Base-by-base conservation (phyloP, 2,888 invertebrate species). In the Heliconius cydno region DNA sequence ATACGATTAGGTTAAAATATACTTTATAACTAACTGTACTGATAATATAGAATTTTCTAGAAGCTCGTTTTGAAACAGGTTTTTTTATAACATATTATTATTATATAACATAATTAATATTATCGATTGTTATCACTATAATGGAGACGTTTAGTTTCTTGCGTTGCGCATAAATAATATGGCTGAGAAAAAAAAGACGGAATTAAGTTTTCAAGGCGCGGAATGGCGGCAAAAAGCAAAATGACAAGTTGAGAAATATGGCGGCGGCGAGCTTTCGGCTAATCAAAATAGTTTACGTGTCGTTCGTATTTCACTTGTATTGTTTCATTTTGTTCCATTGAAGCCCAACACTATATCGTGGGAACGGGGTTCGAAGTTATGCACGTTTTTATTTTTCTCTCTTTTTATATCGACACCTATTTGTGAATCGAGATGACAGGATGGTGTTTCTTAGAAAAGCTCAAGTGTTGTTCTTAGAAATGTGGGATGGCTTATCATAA, bases 211-310 rank as follows among this genome's bases (percentile, higher is more conserved):
- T 94, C 91, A 92, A 91, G 89, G 89, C 90, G 88, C 87, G 91
- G 92, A 89, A 91, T 90, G 85, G 85, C 85, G 85, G 89, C 92
- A 94, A 94, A 94, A 94, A 94, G 86, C 88, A 86, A 88, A 86
- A 88, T 92, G 94, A 93, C 94, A 94, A 88, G 88, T 93, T 92
- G 93, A 93, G 90, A 93, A 92, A 95, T 92, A 92, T 91, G 88
- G 89, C 86, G 83, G 86, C 88, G 90, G 86, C 88, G 90, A 90
- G 91, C 93, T 88, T 93, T 91, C 90, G 90, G 90, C 94, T 94
- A 94, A 95, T 95, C 94, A 94, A 95, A 94, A 95, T 95, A 93
- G 94, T 95, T 94, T 94, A 94, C 95, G 94, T 92, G 90, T 89
- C 87, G 87, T 85, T 86, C 86, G 85, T 85, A 84, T 84, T 86